Percentiles rank a stretch among this genome's conserved stretches.
phyloP scores from a whole-genome alignment of 2,113 vertebrate species.

The Pandion haliaetus region DNA sequence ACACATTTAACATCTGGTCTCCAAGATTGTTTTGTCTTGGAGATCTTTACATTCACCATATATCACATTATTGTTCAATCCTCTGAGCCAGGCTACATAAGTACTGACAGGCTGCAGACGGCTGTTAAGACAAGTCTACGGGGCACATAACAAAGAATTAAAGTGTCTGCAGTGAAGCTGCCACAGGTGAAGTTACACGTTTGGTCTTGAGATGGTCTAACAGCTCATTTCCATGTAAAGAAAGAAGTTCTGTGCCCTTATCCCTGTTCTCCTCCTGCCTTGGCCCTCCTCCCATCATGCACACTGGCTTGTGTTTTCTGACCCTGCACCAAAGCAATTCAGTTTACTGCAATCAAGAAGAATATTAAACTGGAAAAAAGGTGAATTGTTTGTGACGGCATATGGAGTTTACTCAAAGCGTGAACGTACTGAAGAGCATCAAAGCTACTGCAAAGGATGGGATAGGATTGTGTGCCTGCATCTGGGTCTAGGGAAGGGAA shows the following conservation, averaged over 20 bases:
- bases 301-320: slow-evolving; percentile 13
- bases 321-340: neutral
- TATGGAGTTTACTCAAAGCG: neutral
- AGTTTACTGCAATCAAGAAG: neutral
- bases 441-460: neutral
- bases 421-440: neutral
- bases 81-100: neutral
- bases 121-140: neutral
- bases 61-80: neutral
- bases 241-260: neutral
- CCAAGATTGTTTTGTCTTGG: neutral
- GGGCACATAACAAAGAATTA: neutral
- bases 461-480: neutral
- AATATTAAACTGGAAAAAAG: neutral
- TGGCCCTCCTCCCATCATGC: neutral
- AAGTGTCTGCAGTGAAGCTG: neutral
- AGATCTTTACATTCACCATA: neutral
- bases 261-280: neutral
- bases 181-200: neutral
- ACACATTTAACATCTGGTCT: neutral
- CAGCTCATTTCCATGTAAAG: neutral
- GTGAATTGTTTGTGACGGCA: neutral
- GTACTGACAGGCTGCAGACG: neutral
- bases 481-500: neutral
- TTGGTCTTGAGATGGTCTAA: slow-evolving; percentile 5